Evolutionary conservation across 2,797 vertebrate species (phyloP).

Genomic region (Characodon lateralis): DNA sequence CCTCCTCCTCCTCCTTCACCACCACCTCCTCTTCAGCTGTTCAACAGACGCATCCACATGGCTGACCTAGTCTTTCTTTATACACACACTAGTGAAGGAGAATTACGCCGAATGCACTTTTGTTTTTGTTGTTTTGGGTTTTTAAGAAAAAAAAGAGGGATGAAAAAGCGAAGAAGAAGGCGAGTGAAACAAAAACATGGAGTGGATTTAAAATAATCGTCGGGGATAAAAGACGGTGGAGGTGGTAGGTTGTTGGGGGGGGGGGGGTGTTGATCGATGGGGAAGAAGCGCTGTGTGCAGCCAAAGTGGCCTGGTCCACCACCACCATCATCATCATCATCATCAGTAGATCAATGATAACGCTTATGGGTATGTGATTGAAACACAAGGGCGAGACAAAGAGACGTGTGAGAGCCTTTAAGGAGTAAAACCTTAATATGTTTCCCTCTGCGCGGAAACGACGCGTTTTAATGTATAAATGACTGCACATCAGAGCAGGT

Average conservation of each 20-base stretch:
- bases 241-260: not conserved
- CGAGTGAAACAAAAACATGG: constrained; percentile 87
- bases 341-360: constrained; percentile 70
- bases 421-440: not conserved
- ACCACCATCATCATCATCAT: constrained; percentile 54
- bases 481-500: constrained; percentile 11
- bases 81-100: constrained; percentile 84
- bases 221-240: constrained; percentile 63
- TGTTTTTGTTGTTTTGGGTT: not conserved
- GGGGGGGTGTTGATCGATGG: constrained; percentile 81
- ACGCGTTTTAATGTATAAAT: not conserved
- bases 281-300: constrained; percentile 31
- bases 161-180: constrained; percentile 36
- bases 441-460: constrained; percentile 37
- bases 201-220: constrained; percentile 81
- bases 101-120: constrained; percentile 76
- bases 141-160: not conserved
- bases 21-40: constrained; percentile 82
- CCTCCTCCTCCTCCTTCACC: constrained; percentile 73
- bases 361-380: constrained; percentile 75
- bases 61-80: constrained; percentile 89
- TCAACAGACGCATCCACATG: constrained; percentile 91
- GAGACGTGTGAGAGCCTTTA: constrained; percentile 32
- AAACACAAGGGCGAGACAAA: constrained; percentile 62
- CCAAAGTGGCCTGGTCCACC: constrained; percentile 68